These are phyloP conservation scores for Erpornis zantholeuca DNA, from an alignment of 2,113 vertebrate species.

Conservation along the genomic window DNA sequence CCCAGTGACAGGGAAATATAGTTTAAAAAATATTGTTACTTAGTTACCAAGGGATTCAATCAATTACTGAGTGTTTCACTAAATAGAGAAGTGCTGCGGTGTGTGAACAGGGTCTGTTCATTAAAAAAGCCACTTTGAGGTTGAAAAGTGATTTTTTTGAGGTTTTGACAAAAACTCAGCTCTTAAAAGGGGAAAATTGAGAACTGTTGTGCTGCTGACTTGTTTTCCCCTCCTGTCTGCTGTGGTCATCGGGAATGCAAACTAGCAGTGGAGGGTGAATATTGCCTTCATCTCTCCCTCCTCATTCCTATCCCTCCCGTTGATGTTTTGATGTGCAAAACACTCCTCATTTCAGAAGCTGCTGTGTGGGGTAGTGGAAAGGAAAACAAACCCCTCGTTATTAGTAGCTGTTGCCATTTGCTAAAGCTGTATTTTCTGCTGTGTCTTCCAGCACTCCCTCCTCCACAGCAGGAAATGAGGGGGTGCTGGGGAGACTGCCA, in stretches of 20 bases:
- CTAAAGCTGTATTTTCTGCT: conserved; percentile 2
- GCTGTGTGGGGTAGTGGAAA: neutral
- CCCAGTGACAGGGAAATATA: neutral
- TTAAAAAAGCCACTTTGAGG: neutral
- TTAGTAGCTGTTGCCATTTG: neutral
- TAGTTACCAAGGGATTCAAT: neutral
- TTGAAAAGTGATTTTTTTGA: neutral
- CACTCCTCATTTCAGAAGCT: conserved; percentile 11
- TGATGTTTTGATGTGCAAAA: neutral
- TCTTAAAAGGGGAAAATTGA: neutral
- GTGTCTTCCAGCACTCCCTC: neutral
- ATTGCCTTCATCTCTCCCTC: neutral
- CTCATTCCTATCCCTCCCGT: neutral
- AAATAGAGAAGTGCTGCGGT: neutral
- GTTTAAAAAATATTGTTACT: neutral
- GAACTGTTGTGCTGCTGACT: neutral
- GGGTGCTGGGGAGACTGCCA: neutral
- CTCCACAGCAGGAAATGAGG: conserved; percentile 40
- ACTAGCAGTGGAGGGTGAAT: neutral
- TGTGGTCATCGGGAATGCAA: neutral
- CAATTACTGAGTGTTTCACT: neutral
- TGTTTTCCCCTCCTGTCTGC: neutral
- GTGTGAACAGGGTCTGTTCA: neutral
- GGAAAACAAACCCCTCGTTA: neutral
- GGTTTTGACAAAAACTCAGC: neutral